Evolutionary conservation across 2,113 vertebrate species (phyloP).

Genomic region (Rissa tridactyla): DNA sequence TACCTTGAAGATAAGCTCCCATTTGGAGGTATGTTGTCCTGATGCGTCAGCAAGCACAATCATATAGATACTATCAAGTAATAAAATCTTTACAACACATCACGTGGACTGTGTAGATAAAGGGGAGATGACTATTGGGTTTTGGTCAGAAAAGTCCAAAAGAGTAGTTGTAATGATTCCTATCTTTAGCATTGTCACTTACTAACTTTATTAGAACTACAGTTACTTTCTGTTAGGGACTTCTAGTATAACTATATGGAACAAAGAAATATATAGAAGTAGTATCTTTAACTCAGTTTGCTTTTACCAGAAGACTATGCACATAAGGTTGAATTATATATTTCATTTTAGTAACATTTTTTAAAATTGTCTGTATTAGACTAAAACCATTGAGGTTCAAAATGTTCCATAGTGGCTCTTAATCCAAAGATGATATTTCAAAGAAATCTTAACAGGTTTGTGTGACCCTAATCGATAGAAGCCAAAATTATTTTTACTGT

Average conservation of each 20-base stretch:
- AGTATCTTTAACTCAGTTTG: not conserved
- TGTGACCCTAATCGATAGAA: not conserved
- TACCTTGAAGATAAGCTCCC: not conserved
- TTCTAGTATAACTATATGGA: not conserved
- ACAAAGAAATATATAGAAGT: not conserved
- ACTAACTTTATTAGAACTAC: not conserved
- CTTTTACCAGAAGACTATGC: not conserved
- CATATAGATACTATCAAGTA: not conserved
- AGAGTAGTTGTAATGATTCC: not conserved
- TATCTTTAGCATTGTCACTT: not conserved
- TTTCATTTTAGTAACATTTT: not conserved
- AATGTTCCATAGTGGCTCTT: not conserved
- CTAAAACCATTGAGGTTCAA: not conserved
- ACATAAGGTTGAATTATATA: not conserved
- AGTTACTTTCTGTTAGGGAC: not conserved
- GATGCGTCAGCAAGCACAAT: slow-evolving; percentile 9
- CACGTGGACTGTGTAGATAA: not conserved
- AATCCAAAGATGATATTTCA: not conserved
- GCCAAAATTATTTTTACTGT: not conserved
- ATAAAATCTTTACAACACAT: slow-evolving; percentile 44
- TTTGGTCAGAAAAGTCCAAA: slow-evolving; percentile 1
- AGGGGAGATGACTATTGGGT: not conserved
- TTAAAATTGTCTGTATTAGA: not conserved
- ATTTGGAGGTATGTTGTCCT: not conserved
- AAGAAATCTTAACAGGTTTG: not conserved